A percentile compares a stretch with the other conserved stretches of the same genome.
These are phyloP conservation scores for Chloroclysta siterata DNA, from an alignment of 2,888 invertebrate species.

Conservation along the genomic window DNA sequence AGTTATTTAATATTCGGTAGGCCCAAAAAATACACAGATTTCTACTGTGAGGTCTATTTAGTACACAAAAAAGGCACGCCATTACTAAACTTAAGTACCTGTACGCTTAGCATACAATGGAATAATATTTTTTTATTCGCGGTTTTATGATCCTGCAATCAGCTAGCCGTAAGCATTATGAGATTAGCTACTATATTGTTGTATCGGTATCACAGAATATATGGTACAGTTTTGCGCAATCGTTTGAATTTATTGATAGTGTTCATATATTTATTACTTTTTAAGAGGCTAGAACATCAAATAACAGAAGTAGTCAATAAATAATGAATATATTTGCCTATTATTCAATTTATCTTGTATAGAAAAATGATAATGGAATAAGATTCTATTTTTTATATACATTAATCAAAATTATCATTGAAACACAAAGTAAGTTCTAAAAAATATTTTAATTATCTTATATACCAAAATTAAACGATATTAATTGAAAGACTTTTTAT, in stretches of 20 bases:
- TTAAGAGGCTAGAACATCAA: not conserved
- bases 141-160: conserved; percentile 56
- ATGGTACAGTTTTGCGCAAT: conserved; percentile 21
- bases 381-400: too few species aligned
- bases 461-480: too few species aligned
- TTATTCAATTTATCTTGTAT: too few species aligned
- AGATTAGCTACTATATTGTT: conserved; percentile 24
- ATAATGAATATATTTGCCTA: not conserved
- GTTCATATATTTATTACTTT: conserved; percentile 9
- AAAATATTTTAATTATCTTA: too few species aligned
- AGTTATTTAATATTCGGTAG: not conserved
- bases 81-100: conserved; percentile 65
- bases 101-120: conserved; percentile 80
- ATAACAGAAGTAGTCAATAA: conserved; percentile 1
- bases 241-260: conserved; percentile 9
- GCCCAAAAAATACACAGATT: conserved; percentile 11
- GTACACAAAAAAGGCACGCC: conserved; percentile 67
- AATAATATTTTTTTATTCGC: conserved; percentile 62
- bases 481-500: too few species aligned
- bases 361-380: too few species aligned
- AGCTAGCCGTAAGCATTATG: conserved; percentile 47
- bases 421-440: too few species aligned
- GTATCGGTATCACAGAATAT: conserved; percentile 25
- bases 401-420: too few species aligned
- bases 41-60: conserved; percentile 75